Base-by-base conservation (phyloP, 2,797 vertebrate species). In the Manis javanica region DNA sequence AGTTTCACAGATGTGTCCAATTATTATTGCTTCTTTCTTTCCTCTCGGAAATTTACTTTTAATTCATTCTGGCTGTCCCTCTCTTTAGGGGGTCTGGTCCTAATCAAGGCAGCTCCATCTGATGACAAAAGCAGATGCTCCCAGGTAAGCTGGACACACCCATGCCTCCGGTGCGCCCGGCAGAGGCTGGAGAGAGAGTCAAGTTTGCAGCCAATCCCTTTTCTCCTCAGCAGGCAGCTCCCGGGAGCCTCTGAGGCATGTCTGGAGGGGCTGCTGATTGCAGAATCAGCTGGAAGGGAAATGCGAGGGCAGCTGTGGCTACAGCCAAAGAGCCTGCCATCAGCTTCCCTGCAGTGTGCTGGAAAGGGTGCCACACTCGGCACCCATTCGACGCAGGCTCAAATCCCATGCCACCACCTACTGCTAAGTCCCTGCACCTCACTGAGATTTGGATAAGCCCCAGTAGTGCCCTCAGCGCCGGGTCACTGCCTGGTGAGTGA, bases 261-360 rank as follows among this genome's bases (percentile, higher is more conserved):
- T 16, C 69, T 46, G 46, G 6, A 21, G 34, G 68, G 84, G n/a
- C 81, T 18, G 49, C 66, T 87, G 91, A 87, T 87, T 2, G 61
- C 1, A 0, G 83, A 77, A 91, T n/a, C 95, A 89, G 87, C 83
- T 68, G 86, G 74, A 71, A 61, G 86, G 59, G 88, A 84, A 61
- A 37, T 13, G 13, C 0, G 31, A 31, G 53, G 83, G 55, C 82
- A 49, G 78, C 53, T 14, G 82, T 29, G 55, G 83, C 26, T 53
- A 15, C 15, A 0, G 5, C 7, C 0, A 39, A n/a, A 59, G 75
- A 46, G 87, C 31, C 71, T 1, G 5, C 16, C 0, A 77, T 29
- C 1, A 19, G 53, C 31, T n/a, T 39, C 26, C 0, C 61, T 1
- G 24, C 19, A 0, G 63, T 1, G 4, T 3, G 10, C 0, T 16